Evolutionary conservation across 2,888 invertebrate genomes (phyloP).

Genomic region (Tineola bisselliella): DNA sequence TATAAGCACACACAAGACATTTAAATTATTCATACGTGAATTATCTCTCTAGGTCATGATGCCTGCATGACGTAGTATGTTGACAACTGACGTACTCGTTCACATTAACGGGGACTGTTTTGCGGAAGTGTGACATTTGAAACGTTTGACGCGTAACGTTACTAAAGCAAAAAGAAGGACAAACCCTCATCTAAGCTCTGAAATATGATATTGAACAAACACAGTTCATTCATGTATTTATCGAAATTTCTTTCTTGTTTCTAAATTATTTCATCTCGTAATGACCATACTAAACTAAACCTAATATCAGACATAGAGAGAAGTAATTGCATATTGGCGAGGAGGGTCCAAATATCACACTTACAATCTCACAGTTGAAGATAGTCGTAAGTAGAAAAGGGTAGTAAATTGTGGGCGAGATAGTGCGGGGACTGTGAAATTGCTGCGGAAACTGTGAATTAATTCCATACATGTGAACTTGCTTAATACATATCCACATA

Average conservation of each 20-base stretch:
- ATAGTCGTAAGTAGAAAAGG: not conserved
- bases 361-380: not conserved
- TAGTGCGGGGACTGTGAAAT: not conserved
- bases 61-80: not conserved
- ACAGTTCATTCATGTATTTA: too few relatives aligned
- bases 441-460: not conserved
- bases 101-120: not conserved
- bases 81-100: not conserved
- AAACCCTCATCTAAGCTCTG: not conserved
- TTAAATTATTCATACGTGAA: slow-evolving; percentile 3
- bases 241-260: too few relatives aligned
- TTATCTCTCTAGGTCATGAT: slow-evolving; percentile 4
- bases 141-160: not conserved
- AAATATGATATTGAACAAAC: not conserved
- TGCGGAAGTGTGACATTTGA: slow-evolving; percentile 5
- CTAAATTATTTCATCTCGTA: too few relatives aligned
- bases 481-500: not conserved
- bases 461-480: not conserved
- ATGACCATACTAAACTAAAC: too few relatives aligned
- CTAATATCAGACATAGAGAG: too few relatives aligned
- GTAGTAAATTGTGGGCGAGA: not conserved
- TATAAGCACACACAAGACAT: slow-evolving; percentile 1
- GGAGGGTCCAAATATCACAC: not conserved
- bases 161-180: not conserved
- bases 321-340: not conserved